These are phyloP conservation scores for Trogon surrucura DNA, from an alignment of 2,113 vertebrate species.

Conservation along the genomic window DNA sequence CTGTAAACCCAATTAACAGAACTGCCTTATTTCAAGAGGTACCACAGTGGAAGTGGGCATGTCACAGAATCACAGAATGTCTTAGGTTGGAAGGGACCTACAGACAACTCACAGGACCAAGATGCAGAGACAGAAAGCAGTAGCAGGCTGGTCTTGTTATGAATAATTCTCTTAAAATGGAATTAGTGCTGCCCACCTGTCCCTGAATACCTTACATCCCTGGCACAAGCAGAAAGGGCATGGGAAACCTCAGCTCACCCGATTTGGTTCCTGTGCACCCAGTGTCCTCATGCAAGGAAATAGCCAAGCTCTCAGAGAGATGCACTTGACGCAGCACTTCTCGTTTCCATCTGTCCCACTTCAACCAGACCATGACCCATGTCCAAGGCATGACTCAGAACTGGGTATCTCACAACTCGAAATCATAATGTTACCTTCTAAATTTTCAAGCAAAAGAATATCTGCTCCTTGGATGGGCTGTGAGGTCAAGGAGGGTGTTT, in stretches of 20 bases:
- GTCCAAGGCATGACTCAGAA: neutral
- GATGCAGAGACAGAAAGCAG: neutral
- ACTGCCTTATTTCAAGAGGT: neutral
- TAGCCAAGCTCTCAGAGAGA: accelerated
- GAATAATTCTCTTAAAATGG: constrained; percentile 32
- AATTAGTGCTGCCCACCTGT: neutral
- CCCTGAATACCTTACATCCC: neutral
- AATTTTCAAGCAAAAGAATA: neutral
- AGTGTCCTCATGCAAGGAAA: neutral
- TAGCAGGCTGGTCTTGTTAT: neutral
- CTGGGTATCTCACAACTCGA: neutral
- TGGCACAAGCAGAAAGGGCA: neutral
- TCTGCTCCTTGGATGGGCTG: neutral
- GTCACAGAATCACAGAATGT: neutral
- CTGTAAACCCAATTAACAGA: neutral
- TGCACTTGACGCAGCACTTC: neutral
- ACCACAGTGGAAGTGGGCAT: accelerated
- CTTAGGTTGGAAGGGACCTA: neutral
- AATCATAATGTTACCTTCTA: neutral
- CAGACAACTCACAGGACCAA: accelerated
- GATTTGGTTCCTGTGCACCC: neutral
- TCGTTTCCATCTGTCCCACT: neutral
- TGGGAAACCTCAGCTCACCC: neutral
- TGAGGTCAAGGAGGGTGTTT: neutral
- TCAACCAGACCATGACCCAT: neutral